Base-by-base conservation (phyloP, 2,888 invertebrate species). In the Euplexia lucipara region DNA sequence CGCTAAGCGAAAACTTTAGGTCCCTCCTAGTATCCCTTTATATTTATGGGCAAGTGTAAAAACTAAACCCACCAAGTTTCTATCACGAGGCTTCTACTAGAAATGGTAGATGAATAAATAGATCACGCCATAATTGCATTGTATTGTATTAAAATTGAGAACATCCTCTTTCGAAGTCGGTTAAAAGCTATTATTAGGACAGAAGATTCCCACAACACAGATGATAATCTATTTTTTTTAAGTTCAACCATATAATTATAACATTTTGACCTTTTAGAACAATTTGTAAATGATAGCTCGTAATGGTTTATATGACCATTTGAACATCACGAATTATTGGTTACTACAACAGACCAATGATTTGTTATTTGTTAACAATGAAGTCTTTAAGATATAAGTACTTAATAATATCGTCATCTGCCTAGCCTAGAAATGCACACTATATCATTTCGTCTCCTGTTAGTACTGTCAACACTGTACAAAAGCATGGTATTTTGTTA, bases 121-220 rank as follows among this genome's bases (percentile, higher is more conserved):
- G 26, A 26, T 3, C 26, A 26, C 26, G 26, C 5, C 26, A 26
- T 5, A 26, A 26, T 26, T n/a, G n/a, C n/a, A n/a, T 3, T 26
- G 26, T 26, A 26, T 2, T 10, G 59, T 41, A 41, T 41, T 41
- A 16, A 1, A 35, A 42, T 16, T n/a, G 14, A 22, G 42, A 35
- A 35, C 54, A 66, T 64, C 67, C 14, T 52, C 56, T 22, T n/a
- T 18, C 30, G 67, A 44, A 54, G 20, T 45, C 18, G 32, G 39
- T 18, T 20, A 58, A 16, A 20, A 35, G n/a, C 39, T 10, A 47
- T n/a, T 20, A 51, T 49, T 30, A 37, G 42, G 39, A 30, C 34
- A 57, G 35, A 70, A 56, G 35, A 73, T 75, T 75, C 75, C 78
- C 75, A 75, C 75, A 65, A 54, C 5, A 34, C 16, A 1, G 66